phyloP scores from a whole-genome alignment of 2,888 invertebrate species.

The Schizaphis graminum region DNA sequence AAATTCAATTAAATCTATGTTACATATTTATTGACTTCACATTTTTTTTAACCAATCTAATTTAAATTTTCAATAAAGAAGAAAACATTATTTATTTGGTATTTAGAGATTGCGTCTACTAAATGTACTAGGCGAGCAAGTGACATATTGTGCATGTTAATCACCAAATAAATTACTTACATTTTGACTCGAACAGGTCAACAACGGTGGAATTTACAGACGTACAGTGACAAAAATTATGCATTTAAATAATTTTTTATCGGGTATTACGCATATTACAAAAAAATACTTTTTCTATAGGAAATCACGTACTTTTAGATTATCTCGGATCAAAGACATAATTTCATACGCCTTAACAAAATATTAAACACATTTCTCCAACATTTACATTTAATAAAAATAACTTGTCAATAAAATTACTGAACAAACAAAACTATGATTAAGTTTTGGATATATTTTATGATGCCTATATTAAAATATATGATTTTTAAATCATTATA shows the following conservation, averaged over 20 bases:
- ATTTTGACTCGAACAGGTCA: background rate
- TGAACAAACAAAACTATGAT: background rate
- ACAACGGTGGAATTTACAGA: background rate
- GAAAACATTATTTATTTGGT: background rate
- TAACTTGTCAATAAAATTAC: background rate
- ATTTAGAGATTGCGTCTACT: background rate
- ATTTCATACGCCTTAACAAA: background rate
- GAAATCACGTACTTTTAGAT: background rate
- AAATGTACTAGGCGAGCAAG: background rate
- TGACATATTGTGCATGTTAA: background rate
- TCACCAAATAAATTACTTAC: background rate
- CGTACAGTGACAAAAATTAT: background rate
- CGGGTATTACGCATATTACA: background rate
- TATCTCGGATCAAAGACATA: background rate
- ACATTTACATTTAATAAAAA: background rate
- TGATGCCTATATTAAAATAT: background rate
- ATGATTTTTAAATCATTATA: background rate
- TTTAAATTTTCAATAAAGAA: background rate
- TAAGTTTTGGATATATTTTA: background rate
- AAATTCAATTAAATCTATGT: background rate
- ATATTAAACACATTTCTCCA: background rate
- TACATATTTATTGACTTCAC: background rate
- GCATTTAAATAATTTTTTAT: background rate
- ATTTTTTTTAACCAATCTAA: background rate
- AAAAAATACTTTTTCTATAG: background rate